phyloP scores from a whole-genome alignment of 2,797 vertebrate genomes.

The Leontopithecus rosalia region DNA sequence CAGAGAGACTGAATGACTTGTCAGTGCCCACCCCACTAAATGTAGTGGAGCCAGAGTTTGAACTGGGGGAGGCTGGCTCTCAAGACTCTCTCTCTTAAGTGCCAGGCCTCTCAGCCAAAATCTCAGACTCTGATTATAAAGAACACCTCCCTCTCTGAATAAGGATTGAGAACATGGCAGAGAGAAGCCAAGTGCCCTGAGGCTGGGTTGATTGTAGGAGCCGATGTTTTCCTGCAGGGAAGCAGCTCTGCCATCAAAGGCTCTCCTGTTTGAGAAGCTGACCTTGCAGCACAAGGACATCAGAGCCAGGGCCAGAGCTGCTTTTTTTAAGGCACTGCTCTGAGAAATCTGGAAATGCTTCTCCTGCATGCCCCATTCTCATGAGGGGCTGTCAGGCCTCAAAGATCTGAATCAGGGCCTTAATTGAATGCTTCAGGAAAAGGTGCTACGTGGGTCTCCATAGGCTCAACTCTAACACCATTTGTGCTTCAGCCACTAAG shows the following conservation, averaged over 20 bases:
- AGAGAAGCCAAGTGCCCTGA: neutral
- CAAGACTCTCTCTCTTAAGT: neutral
- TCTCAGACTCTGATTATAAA: neutral
- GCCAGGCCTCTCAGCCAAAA: neutral
- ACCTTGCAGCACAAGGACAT: constrained; percentile 14
- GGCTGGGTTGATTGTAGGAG: rapidly evolving
- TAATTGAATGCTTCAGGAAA: neutral
- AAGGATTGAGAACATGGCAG: too few relatives aligned
- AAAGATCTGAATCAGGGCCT: neutral
- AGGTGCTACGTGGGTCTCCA: neutral
- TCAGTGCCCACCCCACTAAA: rapidly evolving
- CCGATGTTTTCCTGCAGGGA: neutral
- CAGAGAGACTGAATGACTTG: neutral
- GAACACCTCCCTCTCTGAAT: neutral
- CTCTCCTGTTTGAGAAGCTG: neutral
- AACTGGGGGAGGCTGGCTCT: neutral
- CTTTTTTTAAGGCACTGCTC: neutral
- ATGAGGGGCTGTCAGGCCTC: neutral
- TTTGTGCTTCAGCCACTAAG: neutral
- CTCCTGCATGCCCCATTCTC: neutral
- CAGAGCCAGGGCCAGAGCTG: neutral
- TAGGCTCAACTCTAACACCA: neutral
- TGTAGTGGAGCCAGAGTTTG: neutral
- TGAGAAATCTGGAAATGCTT: neutral
- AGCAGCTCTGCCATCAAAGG: neutral